phyloP scores from a whole-genome alignment of 1,140 invertebrate genomes.

The Gonatopus flavifemur region DNA sequence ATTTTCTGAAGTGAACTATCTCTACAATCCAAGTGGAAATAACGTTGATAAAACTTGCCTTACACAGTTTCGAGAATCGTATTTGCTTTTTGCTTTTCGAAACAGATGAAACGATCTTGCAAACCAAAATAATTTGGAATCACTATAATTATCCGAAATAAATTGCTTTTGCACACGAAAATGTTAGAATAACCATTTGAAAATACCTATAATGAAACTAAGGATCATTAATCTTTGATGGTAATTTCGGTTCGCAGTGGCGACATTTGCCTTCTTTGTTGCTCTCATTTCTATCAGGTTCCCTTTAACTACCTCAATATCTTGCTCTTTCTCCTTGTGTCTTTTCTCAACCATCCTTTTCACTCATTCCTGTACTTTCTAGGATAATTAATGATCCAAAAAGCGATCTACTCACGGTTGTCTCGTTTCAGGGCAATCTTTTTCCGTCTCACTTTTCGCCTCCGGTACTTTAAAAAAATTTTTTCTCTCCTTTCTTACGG shows the following conservation, averaged over 20 bases:
- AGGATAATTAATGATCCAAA: slow-evolving; percentile 56
- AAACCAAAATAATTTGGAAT: no score
- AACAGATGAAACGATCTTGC: no score
- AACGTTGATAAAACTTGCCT: no score
- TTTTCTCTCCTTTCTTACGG: background rate
- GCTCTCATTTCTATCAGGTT: slow-evolving; percentile 20
- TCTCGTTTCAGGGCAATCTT: slow-evolving; percentile 47
- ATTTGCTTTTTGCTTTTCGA: no score
- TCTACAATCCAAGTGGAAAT: no score
- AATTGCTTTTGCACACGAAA: no score
- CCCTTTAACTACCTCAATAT: slow-evolving; percentile 12
- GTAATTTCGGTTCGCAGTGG: slow-evolving; percentile 49
- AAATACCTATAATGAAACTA: slow-evolving; percentile 45
- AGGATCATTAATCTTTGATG: slow-evolving; percentile 46
- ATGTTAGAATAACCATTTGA: slow-evolving; percentile 31
- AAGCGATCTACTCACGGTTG: slow-evolving; percentile 51
- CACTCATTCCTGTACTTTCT: slow-evolving; percentile 31
- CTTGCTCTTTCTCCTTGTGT: background rate
- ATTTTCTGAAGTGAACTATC: no score
- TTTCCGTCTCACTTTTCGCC: slow-evolving; percentile 21
- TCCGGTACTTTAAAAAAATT: background rate
- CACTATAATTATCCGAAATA: no score
- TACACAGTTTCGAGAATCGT: no score
- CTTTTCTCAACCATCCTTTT: no score
- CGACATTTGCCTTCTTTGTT: slow-evolving; percentile 40